Base-by-base conservation (phyloP, 1,140 invertebrate genomes). In the Bilobella aurantiaca region DNA sequence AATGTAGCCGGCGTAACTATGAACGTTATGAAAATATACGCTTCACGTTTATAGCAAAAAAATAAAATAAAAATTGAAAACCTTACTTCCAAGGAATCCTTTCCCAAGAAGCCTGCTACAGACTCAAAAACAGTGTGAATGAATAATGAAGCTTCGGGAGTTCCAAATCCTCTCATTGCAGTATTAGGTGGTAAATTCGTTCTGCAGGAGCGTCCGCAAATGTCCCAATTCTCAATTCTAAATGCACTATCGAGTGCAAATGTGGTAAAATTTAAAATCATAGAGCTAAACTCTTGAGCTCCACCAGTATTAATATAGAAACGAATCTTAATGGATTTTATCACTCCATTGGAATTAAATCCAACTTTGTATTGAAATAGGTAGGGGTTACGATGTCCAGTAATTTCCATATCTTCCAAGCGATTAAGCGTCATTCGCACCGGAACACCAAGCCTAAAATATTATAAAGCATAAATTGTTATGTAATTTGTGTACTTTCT, bases 121-220 rank as follows among this genome's bases (percentile, higher is more conserved):
- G 90, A 83, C 56, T 85, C 79, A 23, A 91, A 82, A 53, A 91
- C 86, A 66, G 81, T 84, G 78, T 96, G 92, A 0, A 82, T 85
- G 1, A 84, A 79, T 73, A 91, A 86, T 87, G 93, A 91, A 23
- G 86, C 90, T 69, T 94, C 91, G 0, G 91, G 91, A 0, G 85
- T 90, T 14, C 91, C 91, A 74, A 93, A 93, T 16, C 91, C 91
- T 71, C 91, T 78, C 73, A 93, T 95, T 2, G 91, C 92, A 0
- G 92, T 95, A 73, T 93, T 93, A 0, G 91, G 90, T 0, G 89
- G 85, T 23, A 92, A 76, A 80, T 94, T 92, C 0, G 91, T 94
- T 77, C 84, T 88, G 74, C 91, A 93, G 0, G 84, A 74, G 70
- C 83, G 83, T 0, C 87, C 89, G 2, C 76, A 78, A 0, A 87